Evolutionary conservation across 2,888 invertebrate genomes (phyloP).

Genomic region (Sesia apiformis): DNA sequence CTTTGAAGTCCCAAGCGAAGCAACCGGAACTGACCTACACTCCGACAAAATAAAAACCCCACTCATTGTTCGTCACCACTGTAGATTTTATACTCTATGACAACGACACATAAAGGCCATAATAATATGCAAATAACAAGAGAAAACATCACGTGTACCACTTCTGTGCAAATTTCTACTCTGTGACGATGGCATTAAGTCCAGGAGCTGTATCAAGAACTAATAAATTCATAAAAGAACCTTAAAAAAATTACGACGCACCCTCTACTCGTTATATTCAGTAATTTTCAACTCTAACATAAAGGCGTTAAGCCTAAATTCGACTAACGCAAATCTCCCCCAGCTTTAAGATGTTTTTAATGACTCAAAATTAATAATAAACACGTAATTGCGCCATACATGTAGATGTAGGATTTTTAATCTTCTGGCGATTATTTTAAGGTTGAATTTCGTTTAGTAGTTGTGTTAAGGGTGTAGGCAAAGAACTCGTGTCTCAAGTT

Average conservation of each 20-base stretch:
- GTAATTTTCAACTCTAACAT: background rate
- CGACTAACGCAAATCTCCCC: background rate
- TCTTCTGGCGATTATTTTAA: background rate
- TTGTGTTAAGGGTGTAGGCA: background rate
- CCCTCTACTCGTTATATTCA: background rate
- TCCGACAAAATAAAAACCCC: background rate
- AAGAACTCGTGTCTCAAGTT: background rate
- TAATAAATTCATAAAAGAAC: background rate
- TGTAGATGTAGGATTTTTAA: background rate
- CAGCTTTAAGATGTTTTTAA: slow-evolving; percentile 7
- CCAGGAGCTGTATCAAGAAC: too few relatives aligned
- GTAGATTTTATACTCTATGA: background rate
- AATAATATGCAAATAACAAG: too few relatives aligned
- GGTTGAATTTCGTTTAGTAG: background rate
- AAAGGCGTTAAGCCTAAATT: background rate
- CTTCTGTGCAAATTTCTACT: too few relatives aligned
- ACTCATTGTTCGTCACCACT: background rate
- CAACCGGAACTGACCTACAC: background rate
- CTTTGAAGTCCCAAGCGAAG: background rate
- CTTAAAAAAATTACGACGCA: background rate
- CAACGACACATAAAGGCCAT: background rate
- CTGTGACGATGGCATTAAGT: too few relatives aligned
- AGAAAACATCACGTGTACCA: too few relatives aligned
- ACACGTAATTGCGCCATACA: background rate
- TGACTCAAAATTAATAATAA: slow-evolving; percentile 11